phyloP scores from a whole-genome alignment of 2,797 vertebrate species.

The Pseudochaenichthys georgianus region DNA sequence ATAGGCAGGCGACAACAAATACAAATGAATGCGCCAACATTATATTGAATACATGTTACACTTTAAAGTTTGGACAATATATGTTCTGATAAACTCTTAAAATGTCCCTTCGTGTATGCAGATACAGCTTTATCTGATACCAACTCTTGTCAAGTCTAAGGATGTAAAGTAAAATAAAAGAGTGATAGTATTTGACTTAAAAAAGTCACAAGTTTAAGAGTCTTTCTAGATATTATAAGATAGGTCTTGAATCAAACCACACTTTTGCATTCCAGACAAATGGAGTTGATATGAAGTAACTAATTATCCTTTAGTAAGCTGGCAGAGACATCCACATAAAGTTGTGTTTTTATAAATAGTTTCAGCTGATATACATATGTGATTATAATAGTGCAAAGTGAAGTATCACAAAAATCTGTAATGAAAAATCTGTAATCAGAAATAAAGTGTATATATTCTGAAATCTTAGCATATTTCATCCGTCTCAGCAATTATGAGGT shows the following conservation, averaged over 20 bases:
- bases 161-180: neutral
- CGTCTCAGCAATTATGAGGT: neutral
- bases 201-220: neutral
- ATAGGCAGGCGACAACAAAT: neutral
- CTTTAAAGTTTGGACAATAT: too few species aligned
- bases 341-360: too few species aligned
- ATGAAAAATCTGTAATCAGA: neutral
- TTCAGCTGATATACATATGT: neutral
- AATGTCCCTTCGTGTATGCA: neutral
- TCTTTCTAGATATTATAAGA: neutral
- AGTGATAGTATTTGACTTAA: neutral
- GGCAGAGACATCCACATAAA: neutral
- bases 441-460: neutral
- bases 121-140: neutral
- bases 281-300: neutral
- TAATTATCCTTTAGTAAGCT: neutral
- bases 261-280: neutral
- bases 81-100: neutral
- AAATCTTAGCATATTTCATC: too few species aligned
- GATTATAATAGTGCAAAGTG: too few species aligned
- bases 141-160: neutral
- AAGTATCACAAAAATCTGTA: too few species aligned
- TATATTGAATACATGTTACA: too few species aligned
- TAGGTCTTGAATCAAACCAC: neutral
- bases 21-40: neutral